These are phyloP conservation scores for Ischnus inquisitorius DNA, from an alignment of 2,888 invertebrate species.

Conservation along the genomic window DNA sequence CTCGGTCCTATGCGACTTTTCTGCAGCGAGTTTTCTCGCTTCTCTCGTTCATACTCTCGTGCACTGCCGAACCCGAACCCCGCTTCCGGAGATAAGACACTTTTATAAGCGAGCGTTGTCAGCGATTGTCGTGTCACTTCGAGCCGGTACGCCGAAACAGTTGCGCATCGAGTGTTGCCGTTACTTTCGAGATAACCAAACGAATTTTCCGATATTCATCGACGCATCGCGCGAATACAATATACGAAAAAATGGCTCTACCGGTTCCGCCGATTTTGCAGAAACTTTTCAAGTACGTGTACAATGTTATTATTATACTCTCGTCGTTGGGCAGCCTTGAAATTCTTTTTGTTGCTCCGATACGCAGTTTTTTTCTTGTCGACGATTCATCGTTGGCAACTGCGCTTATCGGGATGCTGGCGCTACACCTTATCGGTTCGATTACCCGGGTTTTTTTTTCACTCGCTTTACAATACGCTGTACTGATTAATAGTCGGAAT, in stretches of 20 bases:
- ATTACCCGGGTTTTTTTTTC: neutral
- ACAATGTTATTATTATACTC: constrained; percentile 6
- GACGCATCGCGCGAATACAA: constrained; percentile 1
- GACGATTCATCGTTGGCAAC: neutral
- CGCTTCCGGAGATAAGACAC: neutral
- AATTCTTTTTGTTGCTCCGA: neutral
- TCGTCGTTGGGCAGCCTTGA: neutral
- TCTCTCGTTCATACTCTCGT: neutral
- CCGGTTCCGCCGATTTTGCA: constrained; percentile 75
- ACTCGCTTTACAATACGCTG: neutral
- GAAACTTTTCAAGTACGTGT: constrained; percentile 77
- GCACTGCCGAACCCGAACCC: neutral
- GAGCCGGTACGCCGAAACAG: neutral
- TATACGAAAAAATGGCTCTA: constrained; percentile 70
- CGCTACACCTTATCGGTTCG: neutral
- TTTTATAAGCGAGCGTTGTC: neutral
- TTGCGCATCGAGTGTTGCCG: neutral
- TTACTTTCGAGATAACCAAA: neutral
- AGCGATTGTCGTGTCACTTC: constrained; percentile 7
- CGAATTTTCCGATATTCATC: neutral
- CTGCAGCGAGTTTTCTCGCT: neutral
- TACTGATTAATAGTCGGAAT: neutral
- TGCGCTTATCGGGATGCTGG: neutral
- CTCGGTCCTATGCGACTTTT: neutral
- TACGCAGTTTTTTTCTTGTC: constrained; percentile 2